These are phyloP conservation scores for Paradisaea rubra DNA, from an alignment of 2,113 vertebrate species.

Conservation along the genomic window DNA sequence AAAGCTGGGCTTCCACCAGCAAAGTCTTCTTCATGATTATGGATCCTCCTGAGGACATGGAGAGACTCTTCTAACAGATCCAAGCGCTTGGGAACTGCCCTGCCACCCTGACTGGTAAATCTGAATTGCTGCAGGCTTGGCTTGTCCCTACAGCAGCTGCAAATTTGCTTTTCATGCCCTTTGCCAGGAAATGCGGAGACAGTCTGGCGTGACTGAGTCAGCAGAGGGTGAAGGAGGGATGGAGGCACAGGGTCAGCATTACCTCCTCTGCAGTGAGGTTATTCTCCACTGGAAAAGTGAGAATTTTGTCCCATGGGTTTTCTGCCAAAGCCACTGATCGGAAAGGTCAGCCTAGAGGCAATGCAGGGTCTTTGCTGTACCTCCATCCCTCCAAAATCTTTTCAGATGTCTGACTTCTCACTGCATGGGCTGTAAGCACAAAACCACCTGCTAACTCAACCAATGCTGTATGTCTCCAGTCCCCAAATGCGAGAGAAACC, in stretches of 20 bases:
- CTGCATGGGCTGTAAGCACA: rapidly evolving
- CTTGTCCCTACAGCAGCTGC: not conserved
- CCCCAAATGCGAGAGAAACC: not conserved
- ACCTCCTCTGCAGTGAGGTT: not conserved
- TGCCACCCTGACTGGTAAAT: not conserved
- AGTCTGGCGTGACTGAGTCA: not conserved
- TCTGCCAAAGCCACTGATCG: not conserved
- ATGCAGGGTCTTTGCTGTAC: not conserved
- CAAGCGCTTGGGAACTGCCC: not conserved
- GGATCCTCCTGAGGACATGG: not conserved
- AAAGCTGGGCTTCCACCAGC: not conserved
- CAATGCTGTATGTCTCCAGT: not conserved
- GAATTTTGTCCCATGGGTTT: not conserved
- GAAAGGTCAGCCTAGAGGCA: not conserved
- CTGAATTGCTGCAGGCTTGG: not conserved
- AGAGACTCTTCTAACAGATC: not conserved
- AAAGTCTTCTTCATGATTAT: not conserved
- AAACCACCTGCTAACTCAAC: not conserved
- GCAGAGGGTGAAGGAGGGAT: not conserved
- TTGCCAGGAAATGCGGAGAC: not conserved
- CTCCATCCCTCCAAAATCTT: not conserved
- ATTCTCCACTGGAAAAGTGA: not conserved
- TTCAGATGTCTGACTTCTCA: not conserved
- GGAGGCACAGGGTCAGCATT: not conserved
- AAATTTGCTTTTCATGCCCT: not conserved